phyloP scores from a whole-genome alignment of 2,113 vertebrate species.

The Hippotragus niger region DNA sequence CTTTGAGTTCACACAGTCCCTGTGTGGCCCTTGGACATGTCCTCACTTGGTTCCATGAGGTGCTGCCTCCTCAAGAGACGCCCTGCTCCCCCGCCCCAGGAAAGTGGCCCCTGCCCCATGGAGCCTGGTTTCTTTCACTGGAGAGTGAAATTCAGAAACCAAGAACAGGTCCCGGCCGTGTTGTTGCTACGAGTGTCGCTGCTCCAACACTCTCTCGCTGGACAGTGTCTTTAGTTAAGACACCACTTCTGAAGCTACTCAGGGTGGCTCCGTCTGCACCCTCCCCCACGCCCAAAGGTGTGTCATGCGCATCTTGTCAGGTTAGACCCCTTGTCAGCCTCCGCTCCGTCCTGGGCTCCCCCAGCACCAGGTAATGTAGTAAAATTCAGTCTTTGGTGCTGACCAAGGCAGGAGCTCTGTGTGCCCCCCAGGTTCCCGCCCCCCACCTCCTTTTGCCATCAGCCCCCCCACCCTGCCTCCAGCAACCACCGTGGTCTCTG shows the following conservation, averaged over 20 bases:
- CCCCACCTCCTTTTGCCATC: neutral
- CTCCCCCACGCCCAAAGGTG: neutral
- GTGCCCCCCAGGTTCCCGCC: neutral
- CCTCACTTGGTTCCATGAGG: neutral
- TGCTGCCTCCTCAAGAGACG: no score
- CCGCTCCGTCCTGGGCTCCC: neutral
- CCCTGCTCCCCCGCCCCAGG: neutral
- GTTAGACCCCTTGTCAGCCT: neutral
- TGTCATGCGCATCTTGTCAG: rapidly evolving
- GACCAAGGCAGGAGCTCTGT: neutral
- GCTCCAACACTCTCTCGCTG: neutral
- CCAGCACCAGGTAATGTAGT: neutral
- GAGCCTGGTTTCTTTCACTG: neutral
- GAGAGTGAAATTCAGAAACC: neutral
- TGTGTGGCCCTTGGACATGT: rapidly evolving
- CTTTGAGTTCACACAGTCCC: no score
- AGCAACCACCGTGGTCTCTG: neutral
- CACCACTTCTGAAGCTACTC: no score
- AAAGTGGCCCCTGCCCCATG: neutral
- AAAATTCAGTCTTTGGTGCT: neutral
- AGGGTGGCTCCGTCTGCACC: neutral
- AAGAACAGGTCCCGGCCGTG: rapidly evolving
- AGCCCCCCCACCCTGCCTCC: neutral
- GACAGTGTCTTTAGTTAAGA: neutral
- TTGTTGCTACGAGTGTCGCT: neutral